Evolutionary conservation across 2,113 vertebrate genomes (phyloP).

Genomic region (Melierax canorus): DNA sequence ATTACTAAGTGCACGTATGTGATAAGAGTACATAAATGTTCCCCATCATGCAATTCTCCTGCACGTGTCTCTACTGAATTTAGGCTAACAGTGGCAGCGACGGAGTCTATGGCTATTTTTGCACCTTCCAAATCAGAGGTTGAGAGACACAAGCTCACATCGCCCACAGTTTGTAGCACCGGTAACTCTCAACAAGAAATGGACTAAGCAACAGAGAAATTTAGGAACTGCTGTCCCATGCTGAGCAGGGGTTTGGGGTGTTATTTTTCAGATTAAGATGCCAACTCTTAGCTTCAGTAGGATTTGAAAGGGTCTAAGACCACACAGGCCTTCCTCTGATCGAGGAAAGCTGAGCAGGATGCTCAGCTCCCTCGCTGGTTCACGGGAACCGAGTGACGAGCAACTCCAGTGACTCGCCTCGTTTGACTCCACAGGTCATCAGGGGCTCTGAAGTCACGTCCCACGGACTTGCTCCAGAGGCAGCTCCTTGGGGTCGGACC

Average conservation of each 20-base stretch:
- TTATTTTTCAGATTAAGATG: not conserved
- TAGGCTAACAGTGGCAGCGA: not conserved
- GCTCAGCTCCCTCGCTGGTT: not conserved
- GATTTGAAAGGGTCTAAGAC: not conserved
- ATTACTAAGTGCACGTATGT: fast-evolving
- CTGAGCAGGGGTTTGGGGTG: not conserved
- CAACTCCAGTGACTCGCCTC: not conserved
- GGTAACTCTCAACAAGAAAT: not conserved
- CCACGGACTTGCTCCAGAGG: not conserved
- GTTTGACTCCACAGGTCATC: not conserved
- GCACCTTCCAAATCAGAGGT: not conserved
- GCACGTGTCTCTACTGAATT: not conserved
- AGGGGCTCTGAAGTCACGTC: not conserved
- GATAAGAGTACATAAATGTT: not conserved
- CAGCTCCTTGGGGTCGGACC: not conserved
- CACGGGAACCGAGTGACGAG: not conserved
- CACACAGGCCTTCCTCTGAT: not conserved
- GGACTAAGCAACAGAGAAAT: not conserved
- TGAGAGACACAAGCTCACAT: not conserved
- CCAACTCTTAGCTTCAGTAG: not conserved
- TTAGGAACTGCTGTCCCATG: not conserved
- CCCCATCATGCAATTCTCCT: not conserved
- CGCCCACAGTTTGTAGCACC: not conserved
- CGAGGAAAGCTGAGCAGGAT: not conserved
- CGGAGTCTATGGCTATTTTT: not conserved